Percentiles rank a stretch among this genome's conserved stretches.
phyloP scores from a whole-genome alignment of 2,888 invertebrate genomes.

The Chrysotoxum bicinctum region DNA sequence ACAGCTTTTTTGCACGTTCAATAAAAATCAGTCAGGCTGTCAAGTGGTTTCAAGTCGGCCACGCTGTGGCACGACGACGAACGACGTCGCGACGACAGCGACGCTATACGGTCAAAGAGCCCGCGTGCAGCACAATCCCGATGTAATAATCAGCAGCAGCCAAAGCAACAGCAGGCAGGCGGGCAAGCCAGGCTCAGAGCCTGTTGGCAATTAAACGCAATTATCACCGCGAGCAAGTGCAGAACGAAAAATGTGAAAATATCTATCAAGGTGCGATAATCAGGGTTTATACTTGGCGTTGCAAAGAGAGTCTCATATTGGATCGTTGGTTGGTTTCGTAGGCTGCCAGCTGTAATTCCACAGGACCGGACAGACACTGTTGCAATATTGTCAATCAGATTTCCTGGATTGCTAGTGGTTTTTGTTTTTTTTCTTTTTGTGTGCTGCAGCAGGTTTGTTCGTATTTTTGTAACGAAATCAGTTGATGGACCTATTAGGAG shows the following conservation, averaged over 20 bases:
- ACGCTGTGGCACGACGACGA: constrained; percentile 5
- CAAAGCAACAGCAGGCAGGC: constrained; percentile 22
- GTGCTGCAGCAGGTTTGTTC: neutral
- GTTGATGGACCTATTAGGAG: constrained; percentile 65
- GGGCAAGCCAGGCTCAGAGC: constrained; percentile 2
- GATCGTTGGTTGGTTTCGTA: neutral
- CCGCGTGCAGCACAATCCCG: constrained; percentile 33
- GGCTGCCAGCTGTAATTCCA: constrained; percentile 8
- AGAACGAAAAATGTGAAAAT: constrained; percentile 72
- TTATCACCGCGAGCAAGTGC: constrained; percentile 67
- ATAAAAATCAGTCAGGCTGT: constrained; percentile 73
- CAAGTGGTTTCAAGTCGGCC: constrained; percentile 66
- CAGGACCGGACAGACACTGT: constrained; percentile 14
- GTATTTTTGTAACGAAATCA: constrained; percentile 59
- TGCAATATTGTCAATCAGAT: constrained; percentile 68
- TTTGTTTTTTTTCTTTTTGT: neutral
- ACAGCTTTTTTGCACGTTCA: constrained; percentile 61
- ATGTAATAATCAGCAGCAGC: constrained; percentile 63
- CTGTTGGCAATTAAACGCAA: constrained; percentile 72
- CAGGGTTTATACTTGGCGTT: constrained; percentile 42
- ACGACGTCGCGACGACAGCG: neutral
- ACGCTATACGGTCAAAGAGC: constrained; percentile 54
- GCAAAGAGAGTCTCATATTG: constrained; percentile 12
- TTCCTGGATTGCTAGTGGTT: constrained; percentile 57
- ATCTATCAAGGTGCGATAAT: constrained; percentile 72